Percentiles rank a stretch among this genome's conserved stretches.
phyloP scores from a whole-genome alignment of 2,113 vertebrate genomes.

The Epinephelus fuscoguttatus region DNA sequence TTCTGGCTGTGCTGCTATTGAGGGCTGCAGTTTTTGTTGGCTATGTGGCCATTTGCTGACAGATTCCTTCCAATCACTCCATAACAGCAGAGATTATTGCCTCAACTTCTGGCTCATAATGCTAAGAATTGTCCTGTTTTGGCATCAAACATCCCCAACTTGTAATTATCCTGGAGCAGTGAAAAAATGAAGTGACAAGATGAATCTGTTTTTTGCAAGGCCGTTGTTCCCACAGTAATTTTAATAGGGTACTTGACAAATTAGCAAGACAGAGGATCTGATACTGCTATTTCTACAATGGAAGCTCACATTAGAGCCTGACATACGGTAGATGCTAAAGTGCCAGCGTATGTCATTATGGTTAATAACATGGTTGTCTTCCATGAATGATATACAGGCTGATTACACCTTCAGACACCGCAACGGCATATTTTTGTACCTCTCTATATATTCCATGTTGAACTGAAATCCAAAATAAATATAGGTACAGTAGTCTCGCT shows the following conservation, averaged over 20 bases:
- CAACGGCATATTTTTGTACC: neutral
- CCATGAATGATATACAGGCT: conserved; percentile 16
- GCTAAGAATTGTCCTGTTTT: conserved; percentile 39
- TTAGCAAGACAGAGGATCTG: conserved; percentile 28
- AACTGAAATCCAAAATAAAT: conserved; percentile 36
- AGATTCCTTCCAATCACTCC: conserved; percentile 17
- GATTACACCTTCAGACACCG: conserved; percentile 1
- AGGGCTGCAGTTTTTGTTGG: neutral
- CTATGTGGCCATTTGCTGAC: neutral
- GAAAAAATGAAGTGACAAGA: conserved; percentile 20
- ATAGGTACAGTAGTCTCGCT: conserved; percentile 10
- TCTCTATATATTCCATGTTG: neutral
- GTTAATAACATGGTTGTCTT: conserved; percentile 1
- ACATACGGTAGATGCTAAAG: neutral
- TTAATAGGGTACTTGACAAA: conserved; percentile 38
- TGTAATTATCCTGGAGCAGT: conserved; percentile 43
- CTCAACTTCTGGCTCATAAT: conserved; percentile 28
- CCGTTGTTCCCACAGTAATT: conserved; percentile 42
- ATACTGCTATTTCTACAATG: conserved; percentile 27
- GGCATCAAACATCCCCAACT: conserved; percentile 22
- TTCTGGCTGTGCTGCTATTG: neutral
- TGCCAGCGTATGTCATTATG: conserved; percentile 11
- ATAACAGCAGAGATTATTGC: conserved; percentile 26
- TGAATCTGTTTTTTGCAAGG: conserved; percentile 12
- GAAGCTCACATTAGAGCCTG: conserved; percentile 13